Evolutionary conservation across 2,888 invertebrate genomes (phyloP), one percentile per base, ranked within the genome.

Genomic region (Caenorhabditis sp.): DNA sequence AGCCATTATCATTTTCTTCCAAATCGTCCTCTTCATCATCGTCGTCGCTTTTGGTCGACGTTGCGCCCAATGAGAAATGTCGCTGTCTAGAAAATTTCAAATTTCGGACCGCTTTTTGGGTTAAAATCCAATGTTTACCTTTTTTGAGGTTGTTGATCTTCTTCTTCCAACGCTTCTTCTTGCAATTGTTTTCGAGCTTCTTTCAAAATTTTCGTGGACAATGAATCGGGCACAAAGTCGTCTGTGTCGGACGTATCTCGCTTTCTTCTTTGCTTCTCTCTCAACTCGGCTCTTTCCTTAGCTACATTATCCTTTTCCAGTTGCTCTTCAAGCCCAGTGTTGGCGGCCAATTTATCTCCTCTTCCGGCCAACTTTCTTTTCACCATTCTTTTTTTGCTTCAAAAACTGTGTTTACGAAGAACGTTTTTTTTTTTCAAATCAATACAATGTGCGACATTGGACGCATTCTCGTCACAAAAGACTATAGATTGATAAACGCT

Each of bases 141-240:
- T 65, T 62, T 74, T 64, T 14, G 60, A 66, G 26, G 60, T 62
- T 51, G 68, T 66, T 10, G 65, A 12, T 58, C 69, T 26, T 61
- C 66, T 12, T 77, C 70, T 21, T 76, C 73, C 14, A 69, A 53
- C 23, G 64, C 74, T 12, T 77, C 79, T 58, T 83, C 83, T 27
- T 66, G 55, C 62, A 79, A 59, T 66, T 80, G 80, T 58, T 79
- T 79, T 10, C 81, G 71, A 17, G 84, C 83, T 54, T 70, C 74
- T n/a, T 69, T 65, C 54, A 84, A 61, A 65, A 84, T 83, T 73
- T 83, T 83, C 17, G 78, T 74, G 10, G 81, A 79, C 5, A 84
- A 65, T 36, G 78, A 77, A 37, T 71, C 75, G 6, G 79, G 76
- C 21, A 84, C 58, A 60, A 71, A 84, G 49, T 77, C 77, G 54